phyloP scores from a whole-genome alignment of 1,140 invertebrate species.

The Chrysoperla carnea region DNA sequence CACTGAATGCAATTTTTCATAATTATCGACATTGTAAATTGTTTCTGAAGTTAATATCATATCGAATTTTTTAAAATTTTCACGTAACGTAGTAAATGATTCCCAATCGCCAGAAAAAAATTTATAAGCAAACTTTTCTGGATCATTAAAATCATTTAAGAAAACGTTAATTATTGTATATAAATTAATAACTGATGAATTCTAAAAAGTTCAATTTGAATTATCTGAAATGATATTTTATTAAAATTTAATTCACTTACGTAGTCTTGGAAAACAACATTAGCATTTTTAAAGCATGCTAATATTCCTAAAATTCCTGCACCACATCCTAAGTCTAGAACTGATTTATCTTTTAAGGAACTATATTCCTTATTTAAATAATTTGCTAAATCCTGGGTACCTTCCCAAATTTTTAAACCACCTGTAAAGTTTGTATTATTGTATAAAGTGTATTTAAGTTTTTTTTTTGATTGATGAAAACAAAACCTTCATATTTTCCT shows the following conservation, averaged over 20 bases:
- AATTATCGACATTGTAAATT: constrained; percentile 70
- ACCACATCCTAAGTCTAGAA: constrained; percentile 78
- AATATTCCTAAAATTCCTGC: constrained; percentile 64
- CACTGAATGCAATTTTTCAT: constrained; percentile 51
- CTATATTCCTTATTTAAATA: constrained; percentile 33
- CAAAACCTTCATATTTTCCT: constrained; percentile 51
- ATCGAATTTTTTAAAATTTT: constrained; percentile 45
- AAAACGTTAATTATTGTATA: constrained; percentile 64
- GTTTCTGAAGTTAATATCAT: constrained; percentile 78
- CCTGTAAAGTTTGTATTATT: constrained; percentile 29
- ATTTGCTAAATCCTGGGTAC: constrained; percentile 54
- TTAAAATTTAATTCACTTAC: constrained; percentile 31
- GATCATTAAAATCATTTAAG: constrained; percentile 38
- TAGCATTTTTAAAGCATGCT: constrained; percentile 40
- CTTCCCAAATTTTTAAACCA: constrained; percentile 81
- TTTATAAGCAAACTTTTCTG: constrained; percentile 27
- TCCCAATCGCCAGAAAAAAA: constrained; percentile 74
- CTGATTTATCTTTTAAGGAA: constrained; percentile 25
- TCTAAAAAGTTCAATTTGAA: constrained; percentile 34
- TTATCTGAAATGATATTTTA: constrained; percentile 1
- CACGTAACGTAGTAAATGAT: constrained; percentile 26
- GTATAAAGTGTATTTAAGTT: constrained; percentile 5
- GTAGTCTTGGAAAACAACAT: constrained; percentile 80
- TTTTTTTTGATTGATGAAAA: constrained; percentile 5
- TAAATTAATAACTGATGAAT: constrained; percentile 51